These are phyloP conservation scores for Eupsilia transversa DNA, from an alignment of 2,888 invertebrate species.

Conservation along the genomic window DNA sequence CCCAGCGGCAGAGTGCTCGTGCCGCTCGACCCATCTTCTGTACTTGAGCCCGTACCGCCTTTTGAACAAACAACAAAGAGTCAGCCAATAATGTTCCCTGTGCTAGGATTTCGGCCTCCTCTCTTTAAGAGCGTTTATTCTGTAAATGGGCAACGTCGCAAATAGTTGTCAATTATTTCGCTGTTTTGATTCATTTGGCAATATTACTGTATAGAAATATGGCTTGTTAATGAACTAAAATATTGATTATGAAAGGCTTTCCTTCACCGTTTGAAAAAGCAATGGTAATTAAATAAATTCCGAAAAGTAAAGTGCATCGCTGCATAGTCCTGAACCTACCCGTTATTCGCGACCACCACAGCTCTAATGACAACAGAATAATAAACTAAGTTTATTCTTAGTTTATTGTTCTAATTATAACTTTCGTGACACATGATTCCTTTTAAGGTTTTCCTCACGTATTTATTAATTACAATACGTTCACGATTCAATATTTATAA, in stretches of 20 bases:
- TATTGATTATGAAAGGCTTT: too few species aligned
- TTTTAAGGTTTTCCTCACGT: neutral
- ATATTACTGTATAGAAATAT: too few species aligned
- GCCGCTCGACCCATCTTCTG: conserved; percentile 92
- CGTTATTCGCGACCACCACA: too few species aligned
- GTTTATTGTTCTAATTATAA: conserved; percentile 11
- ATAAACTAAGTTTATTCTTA: too few species aligned
- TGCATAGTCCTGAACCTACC: neutral
- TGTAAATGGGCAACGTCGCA: neutral
- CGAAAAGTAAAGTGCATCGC: neutral
- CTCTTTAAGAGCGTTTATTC: neutral
- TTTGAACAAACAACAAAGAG: conserved; percentile 11
- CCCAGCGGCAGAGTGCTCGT: conserved; percentile 91
- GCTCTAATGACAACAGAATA: too few species aligned
- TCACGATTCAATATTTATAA: neutral
- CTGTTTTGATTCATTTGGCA: neutral
- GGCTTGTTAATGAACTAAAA: too few species aligned
- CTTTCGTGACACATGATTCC: conserved; percentile 3
- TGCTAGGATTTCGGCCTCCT: neutral
- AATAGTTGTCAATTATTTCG: neutral
- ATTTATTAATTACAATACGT: conserved; percentile 22
- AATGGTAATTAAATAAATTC: conserved; percentile 9
- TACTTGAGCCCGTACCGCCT: conserved; percentile 92
- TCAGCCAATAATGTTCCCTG: neutral
- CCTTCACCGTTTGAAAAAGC: neutral